phyloP scores from a whole-genome alignment of 1,140 invertebrate genomes.

The Probaryconus sp. region DNA sequence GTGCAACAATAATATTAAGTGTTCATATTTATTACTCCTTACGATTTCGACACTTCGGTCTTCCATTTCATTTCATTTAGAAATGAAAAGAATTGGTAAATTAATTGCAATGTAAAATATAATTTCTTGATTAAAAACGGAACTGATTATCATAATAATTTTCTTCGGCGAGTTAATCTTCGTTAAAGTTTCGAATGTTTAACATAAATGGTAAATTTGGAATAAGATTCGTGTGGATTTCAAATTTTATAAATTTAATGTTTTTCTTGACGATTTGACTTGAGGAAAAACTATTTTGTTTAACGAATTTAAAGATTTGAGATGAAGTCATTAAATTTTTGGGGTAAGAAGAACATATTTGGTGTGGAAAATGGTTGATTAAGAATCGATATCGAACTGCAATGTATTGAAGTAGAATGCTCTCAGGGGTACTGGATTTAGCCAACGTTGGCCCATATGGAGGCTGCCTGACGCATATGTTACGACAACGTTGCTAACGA shows the following conservation, averaged over 20 bases:
- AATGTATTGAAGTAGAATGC: slow-evolving; percentile 60
- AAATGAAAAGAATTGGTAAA: slow-evolving; percentile 1
- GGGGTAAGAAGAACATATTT: slow-evolving; percentile 44
- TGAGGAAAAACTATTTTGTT: too few species aligned
- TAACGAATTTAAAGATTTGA: too few species aligned
- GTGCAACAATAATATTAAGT: slow-evolving; percentile 44
- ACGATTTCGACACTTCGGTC: slow-evolving; percentile 25
- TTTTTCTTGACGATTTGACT: too few species aligned
- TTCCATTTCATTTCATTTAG: neutral
- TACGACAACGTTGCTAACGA: slow-evolving; percentile 78
- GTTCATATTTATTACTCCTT: slow-evolving; percentile 36
- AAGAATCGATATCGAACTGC: slow-evolving; percentile 70
- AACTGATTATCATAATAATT: too few species aligned
- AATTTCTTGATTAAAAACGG: too few species aligned
- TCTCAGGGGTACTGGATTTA: slow-evolving; percentile 66
- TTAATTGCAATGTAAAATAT: too few species aligned
- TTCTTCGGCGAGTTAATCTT: too few species aligned
- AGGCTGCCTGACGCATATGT: slow-evolving; percentile 78
- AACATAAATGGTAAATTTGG: too few species aligned
- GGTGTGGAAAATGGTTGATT: slow-evolving; percentile 67
- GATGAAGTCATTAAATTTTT: too few species aligned
- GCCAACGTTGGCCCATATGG: slow-evolving; percentile 76
- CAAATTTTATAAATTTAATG: too few species aligned
- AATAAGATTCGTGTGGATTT: too few species aligned
- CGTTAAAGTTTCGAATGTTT: too few species aligned